Percentiles rank a stretch among this genome's conserved stretches.
Evolutionary conservation across 2,113 vertebrate species (phyloP).

Genomic region (Sapayoa aenigma): DNA sequence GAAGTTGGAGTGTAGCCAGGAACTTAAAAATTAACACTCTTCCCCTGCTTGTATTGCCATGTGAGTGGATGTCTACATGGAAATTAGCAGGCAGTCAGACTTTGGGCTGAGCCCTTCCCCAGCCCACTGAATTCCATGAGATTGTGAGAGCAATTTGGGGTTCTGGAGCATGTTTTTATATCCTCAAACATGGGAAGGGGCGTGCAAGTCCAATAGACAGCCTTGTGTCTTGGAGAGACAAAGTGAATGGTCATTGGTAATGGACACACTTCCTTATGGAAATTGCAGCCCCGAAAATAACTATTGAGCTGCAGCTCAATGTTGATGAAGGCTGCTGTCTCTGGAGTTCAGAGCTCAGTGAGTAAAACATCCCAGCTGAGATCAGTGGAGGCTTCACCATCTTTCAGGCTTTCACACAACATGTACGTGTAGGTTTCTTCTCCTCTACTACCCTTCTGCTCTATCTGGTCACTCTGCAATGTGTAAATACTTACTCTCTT

Average conservation of each 20-base stretch:
- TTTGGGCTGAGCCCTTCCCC: neutral
- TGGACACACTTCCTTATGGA: neutral
- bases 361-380: neutral
- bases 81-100: neutral
- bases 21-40: conserved; percentile 36
- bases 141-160: neutral
- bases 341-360: neutral
- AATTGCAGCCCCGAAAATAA: neutral
- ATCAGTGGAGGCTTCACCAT: neutral
- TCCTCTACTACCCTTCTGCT: neutral
- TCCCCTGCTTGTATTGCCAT: neutral
- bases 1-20: conserved; percentile 36
- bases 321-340: neutral
- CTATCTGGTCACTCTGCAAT: neutral
- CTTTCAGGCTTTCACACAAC: neutral
- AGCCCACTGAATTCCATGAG: neutral
- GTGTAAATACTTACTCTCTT: neutral
- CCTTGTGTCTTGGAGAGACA: neutral
- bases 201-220: neutral
- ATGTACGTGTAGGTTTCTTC: accelerated
- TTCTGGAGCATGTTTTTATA: neutral
- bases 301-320: neutral
- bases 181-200: neutral
- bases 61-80: neutral
- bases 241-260: neutral